Percentiles rank a stretch among this genome's conserved stretches.
These are phyloP conservation scores for Sigmodon hispidus DNA, from an alignment of 2,113 vertebrate genomes.

Conservation along the genomic window DNA sequence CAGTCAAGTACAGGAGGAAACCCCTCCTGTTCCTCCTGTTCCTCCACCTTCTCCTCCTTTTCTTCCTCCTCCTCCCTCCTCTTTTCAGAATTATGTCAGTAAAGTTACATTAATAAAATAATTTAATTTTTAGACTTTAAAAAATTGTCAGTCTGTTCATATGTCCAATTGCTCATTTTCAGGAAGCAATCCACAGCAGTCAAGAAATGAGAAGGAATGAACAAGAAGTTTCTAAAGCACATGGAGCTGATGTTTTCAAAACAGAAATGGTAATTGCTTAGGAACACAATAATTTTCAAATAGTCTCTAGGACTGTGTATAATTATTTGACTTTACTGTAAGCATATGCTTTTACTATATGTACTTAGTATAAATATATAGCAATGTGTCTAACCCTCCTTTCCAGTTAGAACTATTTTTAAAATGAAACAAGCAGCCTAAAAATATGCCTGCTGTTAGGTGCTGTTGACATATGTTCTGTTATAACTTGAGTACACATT, in stretches of 20 bases:
- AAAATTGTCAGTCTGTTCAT: conserved; percentile 48
- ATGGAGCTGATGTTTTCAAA: conserved; percentile 84
- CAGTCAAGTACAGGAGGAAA: not conserved
- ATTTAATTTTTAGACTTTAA: conserved; percentile 16
- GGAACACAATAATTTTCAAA: conserved; percentile 49
- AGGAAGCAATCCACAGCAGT: conserved; percentile 88
- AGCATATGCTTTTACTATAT: conserved; percentile 52
- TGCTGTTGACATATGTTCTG: not conserved
- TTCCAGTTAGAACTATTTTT: conserved; percentile 32
- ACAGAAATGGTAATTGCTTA: conserved; percentile 88
- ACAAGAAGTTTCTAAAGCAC: conserved; percentile 82
- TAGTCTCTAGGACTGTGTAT: conserved; percentile 12
- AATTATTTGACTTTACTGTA: conserved; percentile 21
- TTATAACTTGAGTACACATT: not conserved
- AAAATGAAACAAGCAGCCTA: not conserved
- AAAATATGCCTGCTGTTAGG: not conserved
- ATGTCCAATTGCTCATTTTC: conserved; percentile 59
- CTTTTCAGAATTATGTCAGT: not conserved
- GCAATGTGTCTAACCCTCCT: not conserved
- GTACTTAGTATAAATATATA: conserved; percentile 20
- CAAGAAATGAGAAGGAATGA: conserved; percentile 80
- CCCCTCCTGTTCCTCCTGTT: not conserved
- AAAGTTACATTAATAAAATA: conserved; percentile 29
- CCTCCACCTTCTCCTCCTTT: rapidly evolving
- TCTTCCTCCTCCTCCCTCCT: not conserved